These are phyloP conservation scores for Eudyptes chrysolophus DNA, from an alignment of 2,113 vertebrate genomes.

Conservation along the genomic window DNA sequence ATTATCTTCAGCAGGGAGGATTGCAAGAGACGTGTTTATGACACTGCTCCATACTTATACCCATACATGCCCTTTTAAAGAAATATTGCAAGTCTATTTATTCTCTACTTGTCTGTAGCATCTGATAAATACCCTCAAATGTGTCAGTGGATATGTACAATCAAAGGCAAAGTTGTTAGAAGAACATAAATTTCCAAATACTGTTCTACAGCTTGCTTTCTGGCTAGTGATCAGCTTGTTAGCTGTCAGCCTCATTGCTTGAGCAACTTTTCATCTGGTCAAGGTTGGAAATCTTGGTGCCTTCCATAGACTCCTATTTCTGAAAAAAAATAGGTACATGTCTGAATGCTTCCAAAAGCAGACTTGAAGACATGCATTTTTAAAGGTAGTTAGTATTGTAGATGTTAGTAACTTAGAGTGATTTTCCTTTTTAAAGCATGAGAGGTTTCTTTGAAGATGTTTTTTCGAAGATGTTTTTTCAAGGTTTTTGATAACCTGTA, in stretches of 20 bases:
- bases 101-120: not conserved
- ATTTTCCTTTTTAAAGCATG: not conserved
- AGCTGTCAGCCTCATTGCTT: not conserved
- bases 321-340: fast-evolving
- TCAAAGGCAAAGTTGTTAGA: not conserved
- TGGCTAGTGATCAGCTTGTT: not conserved
- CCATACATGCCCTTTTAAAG: not conserved
- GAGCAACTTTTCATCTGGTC: not conserved
- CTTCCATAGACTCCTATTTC: not conserved
- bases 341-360: not conserved
- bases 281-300: not conserved
- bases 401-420: not conserved
- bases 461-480: not conserved
- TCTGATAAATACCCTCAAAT: not conserved
- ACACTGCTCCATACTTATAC: not conserved
- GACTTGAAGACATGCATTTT: not conserved
- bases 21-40: not conserved
- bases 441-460: fast-evolving
- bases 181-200: not conserved
- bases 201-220: not conserved
- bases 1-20: not conserved
- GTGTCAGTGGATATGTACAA: not conserved
- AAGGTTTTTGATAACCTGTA: not conserved
- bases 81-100: not conserved
- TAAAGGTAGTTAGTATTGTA: not conserved